A percentile compares a stretch with the other conserved stretches of the same genome.
phyloP scores from a whole-genome alignment of 1,140 invertebrate genomes.

The Sinella curviseta region DNA sequence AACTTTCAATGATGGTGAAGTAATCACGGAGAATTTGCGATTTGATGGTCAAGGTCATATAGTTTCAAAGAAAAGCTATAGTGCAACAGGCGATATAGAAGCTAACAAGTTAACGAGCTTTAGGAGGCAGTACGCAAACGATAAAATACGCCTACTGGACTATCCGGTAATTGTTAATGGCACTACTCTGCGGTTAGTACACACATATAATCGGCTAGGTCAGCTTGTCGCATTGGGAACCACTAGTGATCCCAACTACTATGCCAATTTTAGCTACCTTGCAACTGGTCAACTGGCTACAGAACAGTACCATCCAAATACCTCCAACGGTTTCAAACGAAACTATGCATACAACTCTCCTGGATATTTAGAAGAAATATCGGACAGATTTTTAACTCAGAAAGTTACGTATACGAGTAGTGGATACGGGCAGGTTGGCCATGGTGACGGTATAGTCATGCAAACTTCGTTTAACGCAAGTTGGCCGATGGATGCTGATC shows the following conservation, averaged over 20 bases:
- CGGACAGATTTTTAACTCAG: constrained; percentile 23
- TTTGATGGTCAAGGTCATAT: background rate
- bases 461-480: constrained; percentile 8
- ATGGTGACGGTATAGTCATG: constrained; percentile 35
- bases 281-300: background rate
- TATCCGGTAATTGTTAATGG: background rate
- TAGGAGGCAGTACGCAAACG: background rate
- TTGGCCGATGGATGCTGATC: constrained; percentile 17
- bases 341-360: constrained; percentile 18
- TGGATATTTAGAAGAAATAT: constrained; percentile 2
- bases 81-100: background rate
- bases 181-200: background rate
- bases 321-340: background rate
- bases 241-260: background rate
- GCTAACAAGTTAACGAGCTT: background rate
- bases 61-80: background rate
- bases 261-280: background rate
- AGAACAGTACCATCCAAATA: background rate
- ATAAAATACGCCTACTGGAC: background rate
- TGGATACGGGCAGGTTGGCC: constrained; percentile 34
- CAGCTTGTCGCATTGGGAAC: background rate
- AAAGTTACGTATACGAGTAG: background rate
- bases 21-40: background rate
- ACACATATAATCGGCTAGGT: background rate
- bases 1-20: background rate